Percentiles rank a stretch among this genome's conserved stretches.
phyloP scores from a whole-genome alignment of 1,140 invertebrate genomes.

The Drosophila grimshawi region DNA sequence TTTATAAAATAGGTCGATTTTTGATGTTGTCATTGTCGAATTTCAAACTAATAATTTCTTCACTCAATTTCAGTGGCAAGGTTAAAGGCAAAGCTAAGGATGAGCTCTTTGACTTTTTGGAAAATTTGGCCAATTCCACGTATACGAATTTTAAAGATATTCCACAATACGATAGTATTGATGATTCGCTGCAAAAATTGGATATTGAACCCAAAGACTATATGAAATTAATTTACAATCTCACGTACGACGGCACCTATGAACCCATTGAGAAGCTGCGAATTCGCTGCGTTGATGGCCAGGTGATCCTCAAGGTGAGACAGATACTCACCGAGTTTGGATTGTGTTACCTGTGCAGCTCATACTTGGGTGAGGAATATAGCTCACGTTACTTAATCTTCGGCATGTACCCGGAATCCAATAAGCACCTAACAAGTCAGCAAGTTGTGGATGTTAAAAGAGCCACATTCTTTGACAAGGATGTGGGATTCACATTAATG shows the following conservation, averaged over 20 bases:
- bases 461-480: conserved; percentile 63
- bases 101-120: conserved; percentile 67
- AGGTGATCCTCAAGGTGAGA: conserved; percentile 48
- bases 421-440: conserved; percentile 22
- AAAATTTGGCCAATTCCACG: conserved; percentile 79
- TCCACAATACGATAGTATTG: conserved; percentile 51
- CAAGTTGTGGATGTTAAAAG: conserved; percentile 29
- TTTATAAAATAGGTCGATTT: no score
- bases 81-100: conserved; percentile 39
- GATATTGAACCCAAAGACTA: conserved; percentile 66
- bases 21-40: no score
- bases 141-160: conserved; percentile 79
- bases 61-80: conserved; percentile 23
- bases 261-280: conserved; percentile 43
- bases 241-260: conserved; percentile 64
- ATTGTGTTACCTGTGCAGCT: conserved; percentile 75
- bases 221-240: conserved; percentile 78
- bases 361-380: conserved; percentile 56
- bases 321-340: conserved; percentile 81
- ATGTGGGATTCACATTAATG: conserved; percentile 51
- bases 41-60: no score
- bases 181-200: conserved; percentile 47
- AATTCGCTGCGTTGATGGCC: conserved; percentile 57
- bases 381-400: conserved; percentile 64
- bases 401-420: conserved; percentile 58